Base-by-base conservation (phyloP, 2,888 invertebrate species). In the Andrena chrysosceles region DNA sequence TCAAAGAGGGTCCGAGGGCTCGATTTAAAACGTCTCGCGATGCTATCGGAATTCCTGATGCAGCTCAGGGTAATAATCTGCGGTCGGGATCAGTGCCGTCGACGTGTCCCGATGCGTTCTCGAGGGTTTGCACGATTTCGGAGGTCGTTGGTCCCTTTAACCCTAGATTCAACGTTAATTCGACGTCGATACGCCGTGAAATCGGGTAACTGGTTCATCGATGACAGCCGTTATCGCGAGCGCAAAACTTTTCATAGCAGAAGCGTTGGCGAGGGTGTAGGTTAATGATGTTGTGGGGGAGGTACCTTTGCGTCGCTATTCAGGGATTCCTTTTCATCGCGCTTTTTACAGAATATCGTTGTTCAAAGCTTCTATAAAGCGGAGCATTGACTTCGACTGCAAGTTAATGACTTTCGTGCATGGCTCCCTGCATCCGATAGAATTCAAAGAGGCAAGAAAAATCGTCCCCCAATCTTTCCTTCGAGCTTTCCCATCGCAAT, bases 11-110 rank as follows among this genome's bases (percentile, higher is more conserved):
- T 31, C 4, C 10, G 26, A 56, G 26, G 56, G 56, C 29, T 63
- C 42, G 54, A 76, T 76, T 48, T 52, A 42, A 42, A 52, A 29
- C 62, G 35, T 5, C 42, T 16, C n/a, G 33, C 29, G 60, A 33
- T 33, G 10, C 35, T 29, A 10, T 54, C 60, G 35, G 69, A 13
- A 16, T 35, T 62, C 8, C 26, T 13, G 52, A 60, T 26, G 33
- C n/a, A 13, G 8, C n/a, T 42, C 1, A 3, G 6, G n/a, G 23
- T 48, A 16, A 48, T 59, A 67, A 67, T 59, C 29, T 20, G 20
- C 48, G 31, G 10, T 2, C 6, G 33, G 33, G 35, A 60, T 49
- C 13, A 35, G 26, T 13, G 54, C 13, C 16, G 26, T 2, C 16
- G 7, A 10, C 3, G 26, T 56, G 56, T 26, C 56, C 4, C 23